Evolutionary conservation across 2,888 invertebrate species (phyloP).

Genomic region (Drosophila algonquin): DNA sequence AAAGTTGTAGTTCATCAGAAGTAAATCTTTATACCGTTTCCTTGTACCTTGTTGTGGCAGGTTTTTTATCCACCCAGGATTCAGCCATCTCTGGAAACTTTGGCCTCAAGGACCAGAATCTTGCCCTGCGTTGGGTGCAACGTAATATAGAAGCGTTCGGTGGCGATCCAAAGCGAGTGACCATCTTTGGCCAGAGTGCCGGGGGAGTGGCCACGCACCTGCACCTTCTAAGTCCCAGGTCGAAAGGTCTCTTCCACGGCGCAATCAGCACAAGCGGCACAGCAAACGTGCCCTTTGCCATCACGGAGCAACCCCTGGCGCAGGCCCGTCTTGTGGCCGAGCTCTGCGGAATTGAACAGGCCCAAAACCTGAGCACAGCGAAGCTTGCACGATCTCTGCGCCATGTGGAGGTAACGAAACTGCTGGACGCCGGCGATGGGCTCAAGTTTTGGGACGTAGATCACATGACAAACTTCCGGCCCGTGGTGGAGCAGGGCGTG

Average conservation of each 20-base stretch:
- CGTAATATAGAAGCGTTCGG: conserved; percentile 84
- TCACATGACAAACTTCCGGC: conserved; percentile 84
- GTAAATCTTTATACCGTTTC: no score
- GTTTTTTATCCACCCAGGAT: conserved; percentile 85
- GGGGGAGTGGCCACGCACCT: conserved; percentile 84
- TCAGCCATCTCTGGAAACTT: conserved; percentile 84
- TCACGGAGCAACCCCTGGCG: conserved; percentile 66
- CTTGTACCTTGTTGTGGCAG: conserved; percentile 54
- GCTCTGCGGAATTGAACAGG: conserved; percentile 82
- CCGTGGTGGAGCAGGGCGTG: conserved; percentile 83
- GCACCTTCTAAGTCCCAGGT: conserved; percentile 84
- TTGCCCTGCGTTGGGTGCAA: conserved; percentile 84
- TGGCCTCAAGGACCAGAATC: conserved; percentile 85
- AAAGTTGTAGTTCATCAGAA: no score
- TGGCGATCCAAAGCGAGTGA: conserved; percentile 83
- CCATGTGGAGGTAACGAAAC: conserved; percentile 79
- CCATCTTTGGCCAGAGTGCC: conserved; percentile 85
- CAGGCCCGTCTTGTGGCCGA: conserved; percentile 83
- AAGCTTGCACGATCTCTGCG: conserved; percentile 84
- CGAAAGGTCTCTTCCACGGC: conserved; percentile 84
- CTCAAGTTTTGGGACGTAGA: conserved; percentile 85
- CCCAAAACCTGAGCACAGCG: conserved; percentile 68
- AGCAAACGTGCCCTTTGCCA: conserved; percentile 83
- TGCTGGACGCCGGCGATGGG: conserved; percentile 83
- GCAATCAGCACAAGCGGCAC: conserved; percentile 85